Evolutionary conservation across 2,113 vertebrate species (phyloP).

Genomic region (Gavia stellata): DNA sequence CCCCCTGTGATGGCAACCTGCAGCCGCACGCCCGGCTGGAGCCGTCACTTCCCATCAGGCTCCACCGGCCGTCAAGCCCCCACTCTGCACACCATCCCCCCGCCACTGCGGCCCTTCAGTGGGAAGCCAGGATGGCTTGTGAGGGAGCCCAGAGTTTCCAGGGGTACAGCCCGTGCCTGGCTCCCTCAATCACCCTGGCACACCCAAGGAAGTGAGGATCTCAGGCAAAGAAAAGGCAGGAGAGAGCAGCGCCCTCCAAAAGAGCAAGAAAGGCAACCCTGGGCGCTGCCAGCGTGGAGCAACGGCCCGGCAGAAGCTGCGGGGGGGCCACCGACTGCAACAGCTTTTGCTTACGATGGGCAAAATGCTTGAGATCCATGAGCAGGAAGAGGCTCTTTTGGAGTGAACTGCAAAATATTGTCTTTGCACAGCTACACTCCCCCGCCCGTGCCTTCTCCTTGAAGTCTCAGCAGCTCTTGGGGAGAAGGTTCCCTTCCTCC

Average conservation of each 20-base stretch:
- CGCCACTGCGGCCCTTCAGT: fast-evolving
- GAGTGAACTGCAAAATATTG: conserved; percentile 14
- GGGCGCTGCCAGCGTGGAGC: fast-evolving
- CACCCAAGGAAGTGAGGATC: not conserved
- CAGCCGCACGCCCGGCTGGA: conserved; percentile 63
- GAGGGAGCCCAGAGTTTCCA: not conserved
- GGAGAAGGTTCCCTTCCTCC: conserved; percentile 16
- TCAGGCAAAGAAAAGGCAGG: not conserved
- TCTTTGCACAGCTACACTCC: not conserved
- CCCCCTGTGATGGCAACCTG: conserved; percentile 70
- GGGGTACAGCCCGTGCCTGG: not conserved
- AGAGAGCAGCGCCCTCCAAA: not conserved
- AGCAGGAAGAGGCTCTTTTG: conserved; percentile 11
- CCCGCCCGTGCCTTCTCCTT: not conserved
- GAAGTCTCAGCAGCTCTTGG: not conserved
- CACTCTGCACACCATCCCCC: not conserved
- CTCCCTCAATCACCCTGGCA: not conserved
- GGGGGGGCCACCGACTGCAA: fast-evolving
- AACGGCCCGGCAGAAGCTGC: not conserved
- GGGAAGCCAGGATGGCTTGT: fast-evolving
- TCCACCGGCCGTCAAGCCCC: conserved; percentile 56
- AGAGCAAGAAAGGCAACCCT: not conserved
- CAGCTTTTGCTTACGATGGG: not conserved
- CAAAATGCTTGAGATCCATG: not conserved
- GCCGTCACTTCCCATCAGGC: conserved; percentile 57